Conservation (phyloP, 2,797 vertebrate species). For the Anabacerthia variegaticeps region DNA sequence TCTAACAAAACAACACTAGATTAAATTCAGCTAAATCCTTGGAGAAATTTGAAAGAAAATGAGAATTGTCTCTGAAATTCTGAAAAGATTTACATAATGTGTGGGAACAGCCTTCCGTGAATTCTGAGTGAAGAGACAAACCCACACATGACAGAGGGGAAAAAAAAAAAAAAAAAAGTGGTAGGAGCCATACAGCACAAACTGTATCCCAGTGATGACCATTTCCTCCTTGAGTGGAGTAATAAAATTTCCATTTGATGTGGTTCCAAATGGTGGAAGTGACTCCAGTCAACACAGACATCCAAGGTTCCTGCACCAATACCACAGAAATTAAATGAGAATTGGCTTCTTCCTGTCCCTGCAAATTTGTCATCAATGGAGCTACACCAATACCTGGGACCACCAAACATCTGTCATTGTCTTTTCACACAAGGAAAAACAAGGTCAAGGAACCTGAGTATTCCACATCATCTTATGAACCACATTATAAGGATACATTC, state of each 20-base stretch:
- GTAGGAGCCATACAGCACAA: background rate
- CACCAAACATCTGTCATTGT: background rate
- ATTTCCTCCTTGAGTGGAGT: background rate
- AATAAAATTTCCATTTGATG: background rate
- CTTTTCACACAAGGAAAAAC: background rate
- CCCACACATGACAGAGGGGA: background rate
- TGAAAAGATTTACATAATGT: background rate
- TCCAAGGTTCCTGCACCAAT: background rate
- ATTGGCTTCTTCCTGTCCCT: background rate
- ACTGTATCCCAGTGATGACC: background rate
- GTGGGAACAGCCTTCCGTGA: background rate
- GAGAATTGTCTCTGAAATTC: background rate
- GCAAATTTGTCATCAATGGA: background rate
- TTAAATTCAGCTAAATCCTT: background rate
- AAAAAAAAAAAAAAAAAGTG: background rate
- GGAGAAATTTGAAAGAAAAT: background rate
- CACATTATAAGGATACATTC: background rate
- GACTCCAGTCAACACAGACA: background rate
- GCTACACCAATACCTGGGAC: no score
- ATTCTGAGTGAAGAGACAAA: background rate
- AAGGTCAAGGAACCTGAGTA: background rate
- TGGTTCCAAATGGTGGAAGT: background rate
- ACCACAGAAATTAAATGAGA: background rate
- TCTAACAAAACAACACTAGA: accelerated
- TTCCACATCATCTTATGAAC: background rate